phyloP scores from a whole-genome alignment of 1,140 invertebrate species.

The Manduca sexta region DNA sequence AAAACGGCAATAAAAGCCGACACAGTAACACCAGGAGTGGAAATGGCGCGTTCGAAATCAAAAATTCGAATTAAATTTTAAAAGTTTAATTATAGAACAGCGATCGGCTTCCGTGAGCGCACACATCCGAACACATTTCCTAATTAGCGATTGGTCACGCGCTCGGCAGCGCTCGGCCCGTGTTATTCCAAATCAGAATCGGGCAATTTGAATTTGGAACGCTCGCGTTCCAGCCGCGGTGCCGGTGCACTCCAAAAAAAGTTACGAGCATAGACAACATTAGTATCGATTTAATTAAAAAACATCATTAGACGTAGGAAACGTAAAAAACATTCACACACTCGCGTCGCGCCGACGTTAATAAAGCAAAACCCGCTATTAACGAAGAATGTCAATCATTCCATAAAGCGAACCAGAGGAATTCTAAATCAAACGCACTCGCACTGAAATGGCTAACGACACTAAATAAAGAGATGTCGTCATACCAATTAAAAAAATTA shows the following conservation, averaged over 20 bases:
- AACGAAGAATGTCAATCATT: slow-evolving; percentile 45
- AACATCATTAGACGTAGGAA: slow-evolving; percentile 10
- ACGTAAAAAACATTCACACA: too few relatives aligned
- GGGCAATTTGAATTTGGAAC: slow-evolving; percentile 68
- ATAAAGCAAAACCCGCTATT: slow-evolving; percentile 12
- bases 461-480: slow-evolving; percentile 67
- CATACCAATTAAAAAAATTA: slow-evolving; percentile 72
- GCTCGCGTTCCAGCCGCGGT: slow-evolving; percentile 23
- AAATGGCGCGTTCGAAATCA: slow-evolving; percentile 63
- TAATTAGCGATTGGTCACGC: slow-evolving; percentile 72
- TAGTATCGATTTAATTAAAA: slow-evolving; percentile 21
- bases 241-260: slow-evolving; percentile 11
- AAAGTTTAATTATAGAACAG: slow-evolving; percentile 65
- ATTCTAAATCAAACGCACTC: slow-evolving; percentile 62
- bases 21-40: slow-evolving; percentile 67
- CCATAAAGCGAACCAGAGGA: slow-evolving; percentile 48
- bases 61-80: slow-evolving; percentile 60
- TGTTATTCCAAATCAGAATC: slow-evolving; percentile 58
- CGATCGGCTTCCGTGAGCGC: slow-evolving; percentile 67
- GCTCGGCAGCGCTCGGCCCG: slow-evolving; percentile 50
- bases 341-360: neutral
- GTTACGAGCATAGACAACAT: slow-evolving; percentile 17
- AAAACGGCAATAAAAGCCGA: slow-evolving; percentile 37
- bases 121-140: slow-evolving; percentile 64
- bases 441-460: slow-evolving; percentile 38